A percentile compares a stretch with the other conserved stretches of the same genome.
These are phyloP conservation scores for Haemorhous mexicanus DNA, from an alignment of 2,113 vertebrate species.

Conservation along the genomic window DNA sequence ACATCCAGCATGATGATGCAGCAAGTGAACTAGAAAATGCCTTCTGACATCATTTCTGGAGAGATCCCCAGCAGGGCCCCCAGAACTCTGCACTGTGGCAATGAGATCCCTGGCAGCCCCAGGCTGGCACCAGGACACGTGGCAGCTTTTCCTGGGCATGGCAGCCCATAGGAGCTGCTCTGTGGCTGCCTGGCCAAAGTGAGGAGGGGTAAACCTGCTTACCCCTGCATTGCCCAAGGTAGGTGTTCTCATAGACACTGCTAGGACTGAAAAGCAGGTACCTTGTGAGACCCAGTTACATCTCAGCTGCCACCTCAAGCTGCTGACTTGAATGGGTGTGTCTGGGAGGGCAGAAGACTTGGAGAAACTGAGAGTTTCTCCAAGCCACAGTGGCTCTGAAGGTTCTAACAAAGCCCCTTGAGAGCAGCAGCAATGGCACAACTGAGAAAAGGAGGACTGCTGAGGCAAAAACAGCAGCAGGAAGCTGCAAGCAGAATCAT, in stretches of 20 bases:
- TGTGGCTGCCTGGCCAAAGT: background rate
- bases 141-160: fast-evolving
- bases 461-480: background rate
- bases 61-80: background rate
- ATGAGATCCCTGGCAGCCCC: background rate
- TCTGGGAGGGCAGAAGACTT: background rate
- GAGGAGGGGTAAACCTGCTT: background rate
- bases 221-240: background rate
- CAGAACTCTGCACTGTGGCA: background rate
- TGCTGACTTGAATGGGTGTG: fast-evolving
- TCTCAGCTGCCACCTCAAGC: background rate
- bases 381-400: background rate
- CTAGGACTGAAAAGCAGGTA: background rate
- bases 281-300: background rate
- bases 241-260: background rate
- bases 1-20: background rate
- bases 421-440: background rate
- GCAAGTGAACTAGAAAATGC: background rate
- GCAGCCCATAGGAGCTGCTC: background rate
- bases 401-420: background rate
- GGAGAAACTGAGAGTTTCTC: background rate
- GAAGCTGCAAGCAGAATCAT: background rate
- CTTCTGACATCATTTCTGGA: background rate
- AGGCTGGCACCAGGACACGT: fast-evolving
- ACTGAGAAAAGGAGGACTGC: background rate